These are phyloP conservation scores for Adelognathus sp. DNA, from an alignment of 2,888 invertebrate species.

Conservation along the genomic window DNA sequence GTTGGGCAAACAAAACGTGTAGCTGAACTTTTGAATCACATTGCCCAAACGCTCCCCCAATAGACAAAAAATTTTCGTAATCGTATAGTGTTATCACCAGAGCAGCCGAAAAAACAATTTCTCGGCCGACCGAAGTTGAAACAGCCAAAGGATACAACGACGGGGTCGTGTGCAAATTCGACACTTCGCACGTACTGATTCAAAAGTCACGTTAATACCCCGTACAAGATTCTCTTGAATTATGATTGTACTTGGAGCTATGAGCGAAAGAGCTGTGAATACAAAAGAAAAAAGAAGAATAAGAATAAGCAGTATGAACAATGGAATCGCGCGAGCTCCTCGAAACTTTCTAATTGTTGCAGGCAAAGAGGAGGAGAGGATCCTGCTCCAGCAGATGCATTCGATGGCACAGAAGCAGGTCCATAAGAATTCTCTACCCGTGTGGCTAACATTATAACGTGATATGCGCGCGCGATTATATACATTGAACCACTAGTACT, in stretches of 20 bases:
- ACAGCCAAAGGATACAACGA: not conserved
- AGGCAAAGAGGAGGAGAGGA: conserved; percentile 97
- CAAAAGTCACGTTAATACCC: not conserved
- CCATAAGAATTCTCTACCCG: conserved; percentile 81
- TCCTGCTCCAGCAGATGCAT: conserved; percentile 98
- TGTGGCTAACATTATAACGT: conserved; percentile 64
- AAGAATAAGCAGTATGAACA: conserved; percentile 2
- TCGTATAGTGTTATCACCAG: not conserved
- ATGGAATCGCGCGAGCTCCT: conserved; percentile 60
- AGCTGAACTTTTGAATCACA: not conserved
- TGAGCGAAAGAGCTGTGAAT: not conserved
- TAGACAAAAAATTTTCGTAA: not conserved
- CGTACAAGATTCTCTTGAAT: not conserved
- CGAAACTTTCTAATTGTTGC: conserved; percentile 82
- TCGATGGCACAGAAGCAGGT: conserved; percentile 98
- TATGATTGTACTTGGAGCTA: not conserved
- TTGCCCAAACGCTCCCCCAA: not conserved
- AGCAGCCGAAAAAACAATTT: not conserved
- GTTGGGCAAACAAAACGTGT: not conserved
- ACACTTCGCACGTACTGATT: not conserved
- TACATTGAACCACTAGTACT: conserved; percentile 23
- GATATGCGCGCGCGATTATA: conserved; percentile 58
- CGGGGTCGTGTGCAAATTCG: not conserved
- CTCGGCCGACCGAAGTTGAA: not conserved
- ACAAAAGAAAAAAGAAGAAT: not conserved